Base-by-base conservation (phyloP, 1,140 invertebrate genomes). In the Cylas formicarius region DNA sequence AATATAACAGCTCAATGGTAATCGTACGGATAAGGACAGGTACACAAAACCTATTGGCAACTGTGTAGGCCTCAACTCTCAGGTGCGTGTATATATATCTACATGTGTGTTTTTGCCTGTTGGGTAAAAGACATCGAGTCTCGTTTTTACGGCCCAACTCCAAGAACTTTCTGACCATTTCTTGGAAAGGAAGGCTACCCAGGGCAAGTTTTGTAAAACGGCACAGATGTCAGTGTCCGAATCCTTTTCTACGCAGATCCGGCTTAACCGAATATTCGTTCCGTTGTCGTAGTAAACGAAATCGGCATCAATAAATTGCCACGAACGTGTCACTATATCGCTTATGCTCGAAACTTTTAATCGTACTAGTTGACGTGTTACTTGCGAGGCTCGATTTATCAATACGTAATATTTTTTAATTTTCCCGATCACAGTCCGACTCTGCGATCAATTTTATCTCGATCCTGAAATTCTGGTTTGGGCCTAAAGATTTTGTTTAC, bases 131-230 rank as follows among this genome's bases (percentile, higher is more conserved):
- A 37, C 38, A 48, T 48, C 45, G 29, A 35, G 45, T 48, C 45
- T 48, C 37, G 45, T 48, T 48, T 48, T 48, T 48, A 41, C 45
- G 42, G 38, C 19, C 37, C 45, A 48, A 36, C 45, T 48, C 45
- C 45, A 27, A 48, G 45, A 48, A 48, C 14, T 41, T 41, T 36
- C 37, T 41, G 45, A 39, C 37, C 45, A 48, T 41, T 48, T 48
- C 45, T 48, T 28, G 45, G 45, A 48, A 48, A 37, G 37, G 19
- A 48, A 48, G 38, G 37, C 45, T 41, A 48, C 45, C 36, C 45
- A 48, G 45, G 37, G 45, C 45, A 48, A 41, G 13, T 48, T 48
- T 41, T 29, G 37, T 48, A 40, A n/a, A 48, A 48, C 45, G 45
- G 38, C 31, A 40, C 45, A 48, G 45, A 48, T 41, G 37, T n/a